A percentile compares a stretch with the other conserved stretches of the same genome.
phyloP scores from a whole-genome alignment of 2,888 invertebrate genomes.

The Diaphora mendica region DNA sequence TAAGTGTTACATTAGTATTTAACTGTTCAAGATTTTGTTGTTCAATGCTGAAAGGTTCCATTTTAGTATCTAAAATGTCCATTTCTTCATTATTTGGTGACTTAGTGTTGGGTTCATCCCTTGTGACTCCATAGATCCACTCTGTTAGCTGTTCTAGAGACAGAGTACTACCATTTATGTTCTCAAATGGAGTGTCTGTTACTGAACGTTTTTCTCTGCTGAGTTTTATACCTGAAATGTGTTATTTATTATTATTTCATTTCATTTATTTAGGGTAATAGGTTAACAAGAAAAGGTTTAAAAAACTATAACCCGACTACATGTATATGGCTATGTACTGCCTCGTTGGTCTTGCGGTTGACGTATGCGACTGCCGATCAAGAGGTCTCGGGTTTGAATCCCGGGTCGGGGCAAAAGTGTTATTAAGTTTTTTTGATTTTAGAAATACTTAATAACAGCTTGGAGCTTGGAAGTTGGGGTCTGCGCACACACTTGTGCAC shows the following conservation, averaged over 20 bases:
- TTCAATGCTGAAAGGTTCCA: not conserved
- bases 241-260: not conserved
- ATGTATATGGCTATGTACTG: no score
- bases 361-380: no score
- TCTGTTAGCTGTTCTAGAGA: constrained; percentile 50
- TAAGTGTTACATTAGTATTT: not conserved
- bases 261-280: not conserved
- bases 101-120: not conserved
- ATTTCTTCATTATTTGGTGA: not conserved
- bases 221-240: constrained; percentile 11
- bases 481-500: no score
- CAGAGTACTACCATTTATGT: constrained; percentile 22
- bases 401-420: no score
- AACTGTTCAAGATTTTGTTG: not conserved
- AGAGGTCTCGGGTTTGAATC: no score
- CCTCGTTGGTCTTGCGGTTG: no score
- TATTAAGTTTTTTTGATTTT: no score
- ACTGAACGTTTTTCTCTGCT: constrained; percentile 45
- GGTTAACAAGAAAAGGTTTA: no score
- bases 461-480: no score
- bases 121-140: constrained; percentile 56
- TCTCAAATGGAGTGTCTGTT: constrained; percentile 16
- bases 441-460: no score
- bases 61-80: not conserved
- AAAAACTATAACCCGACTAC: no score